Percentiles rank a stretch among this genome's conserved stretches.
phyloP scores from a whole-genome alignment of 2,797 vertebrate species.

The Poeciliopsis gracilis region DNA sequence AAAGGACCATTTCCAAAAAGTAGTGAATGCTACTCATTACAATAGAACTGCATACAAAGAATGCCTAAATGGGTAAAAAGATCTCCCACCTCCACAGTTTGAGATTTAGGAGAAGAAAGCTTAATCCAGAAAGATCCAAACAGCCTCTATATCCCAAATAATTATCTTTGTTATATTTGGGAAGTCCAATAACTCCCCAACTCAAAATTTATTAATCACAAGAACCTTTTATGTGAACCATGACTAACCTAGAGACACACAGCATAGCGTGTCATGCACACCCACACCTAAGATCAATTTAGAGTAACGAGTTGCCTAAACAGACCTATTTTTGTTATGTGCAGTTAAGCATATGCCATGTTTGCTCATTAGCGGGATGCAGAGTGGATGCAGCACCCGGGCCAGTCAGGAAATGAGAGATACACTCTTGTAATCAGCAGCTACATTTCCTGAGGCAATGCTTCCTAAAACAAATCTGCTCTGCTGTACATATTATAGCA shows the following conservation, averaged over 20 bases:
- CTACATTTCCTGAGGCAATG: conserved; percentile 40
- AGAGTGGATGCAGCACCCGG: conserved; percentile 39
- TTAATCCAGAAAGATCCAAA: background rate
- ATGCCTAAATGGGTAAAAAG: background rate
- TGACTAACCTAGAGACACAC: background rate
- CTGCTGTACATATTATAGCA: conserved; percentile 46
- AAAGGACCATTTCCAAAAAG: background rate
- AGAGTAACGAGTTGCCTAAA: background rate
- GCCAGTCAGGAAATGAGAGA: conserved; percentile 38
- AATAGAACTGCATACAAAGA: background rate
- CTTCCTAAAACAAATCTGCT: conserved; percentile 47
- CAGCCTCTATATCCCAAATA: background rate
- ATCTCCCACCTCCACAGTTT: background rate
- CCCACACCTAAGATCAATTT: background rate
- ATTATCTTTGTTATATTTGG: background rate
- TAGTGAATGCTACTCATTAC: background rate
- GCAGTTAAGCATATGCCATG: conserved; percentile 7
- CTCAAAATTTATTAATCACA: background rate
- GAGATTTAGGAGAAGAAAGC: background rate
- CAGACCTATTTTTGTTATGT: background rate
- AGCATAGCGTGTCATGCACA: background rate
- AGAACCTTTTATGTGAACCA: background rate
- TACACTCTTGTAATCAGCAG: conserved; percentile 38
- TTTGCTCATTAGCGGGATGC: conserved; percentile 13
- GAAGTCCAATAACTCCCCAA: background rate